phyloP scores from a whole-genome alignment of 37 sponge, comb jelly and placozoan species.

The Eunapius fragilis region DNA sequence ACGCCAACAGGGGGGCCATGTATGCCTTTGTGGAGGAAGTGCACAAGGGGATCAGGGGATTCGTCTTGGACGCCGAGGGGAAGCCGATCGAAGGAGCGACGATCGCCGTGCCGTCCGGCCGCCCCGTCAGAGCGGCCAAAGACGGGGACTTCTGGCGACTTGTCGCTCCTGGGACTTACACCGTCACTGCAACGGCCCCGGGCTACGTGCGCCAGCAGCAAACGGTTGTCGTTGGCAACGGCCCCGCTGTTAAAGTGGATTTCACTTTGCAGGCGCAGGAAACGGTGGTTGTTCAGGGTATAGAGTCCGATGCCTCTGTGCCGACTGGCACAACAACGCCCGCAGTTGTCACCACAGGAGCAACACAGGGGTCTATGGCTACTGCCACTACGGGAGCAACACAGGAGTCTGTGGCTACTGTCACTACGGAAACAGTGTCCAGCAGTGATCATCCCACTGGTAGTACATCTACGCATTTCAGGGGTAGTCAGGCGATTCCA shows the following conservation, averaged over 20 bases:
- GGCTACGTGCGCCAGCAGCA: slow-evolving; percentile 19
- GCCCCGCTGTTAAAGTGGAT: slow-evolving; percentile 25
- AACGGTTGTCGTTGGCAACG: slow-evolving; percentile 20
- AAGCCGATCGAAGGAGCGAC: slow-evolving; percentile 52
- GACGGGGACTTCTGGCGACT: slow-evolving; percentile 95
- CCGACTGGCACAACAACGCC: no score
- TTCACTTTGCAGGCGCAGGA: slow-evolving; percentile 31
- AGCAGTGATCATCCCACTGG: no score
- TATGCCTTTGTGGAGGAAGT: slow-evolving; percentile 78
- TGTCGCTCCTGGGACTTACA: slow-evolving; percentile 77
- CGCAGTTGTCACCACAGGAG: no score
- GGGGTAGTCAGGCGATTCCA: no score
- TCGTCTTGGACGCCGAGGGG: slow-evolving; percentile 53
- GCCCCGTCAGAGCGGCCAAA: slow-evolving; percentile 48
- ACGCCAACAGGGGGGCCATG: slow-evolving; percentile 70
- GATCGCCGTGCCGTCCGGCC: slow-evolving; percentile 47
- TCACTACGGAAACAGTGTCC: neutral
- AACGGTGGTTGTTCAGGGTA: neutral
- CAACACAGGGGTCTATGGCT: no score
- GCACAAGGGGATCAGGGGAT: slow-evolving; percentile 86
- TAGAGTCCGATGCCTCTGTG: neutral
- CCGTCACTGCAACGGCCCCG: slow-evolving; percentile 29
- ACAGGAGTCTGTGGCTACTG: neutral
- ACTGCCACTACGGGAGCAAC: no score
- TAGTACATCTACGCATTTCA: no score